Base-by-base conservation (phyloP, 2,113 vertebrate species). In the Chloebia gouldiae region DNA sequence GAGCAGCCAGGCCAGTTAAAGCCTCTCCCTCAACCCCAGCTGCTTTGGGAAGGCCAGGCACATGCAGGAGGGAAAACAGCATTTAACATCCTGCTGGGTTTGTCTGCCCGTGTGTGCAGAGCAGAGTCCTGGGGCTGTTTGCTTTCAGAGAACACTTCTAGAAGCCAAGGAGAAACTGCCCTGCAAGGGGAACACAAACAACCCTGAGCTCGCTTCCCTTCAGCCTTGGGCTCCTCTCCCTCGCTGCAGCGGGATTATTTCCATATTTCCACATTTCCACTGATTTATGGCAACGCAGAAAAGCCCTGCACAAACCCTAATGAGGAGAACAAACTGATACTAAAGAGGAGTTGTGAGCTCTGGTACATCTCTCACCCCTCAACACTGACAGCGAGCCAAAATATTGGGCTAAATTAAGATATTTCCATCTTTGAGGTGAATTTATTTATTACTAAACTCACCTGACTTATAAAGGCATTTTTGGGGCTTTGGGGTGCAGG, bases 301-400 rank as follows among this genome's bases (percentile, higher is more conserved):
- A 28, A 40, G 11, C 35, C 18, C 39, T 56, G 40, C 21, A 31
- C 28, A 35, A 42, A 63, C 21, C 23, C 28, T 20, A 49, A 31
- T 0, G 0, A 73, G 44, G 1, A 70, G 53, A 68, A 21, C 33
- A 77, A 64, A 72, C 22, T 9, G 27, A 54, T 51, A 20, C 8
- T 13, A n/a, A 73, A 73, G 9, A 71, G 57, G 53, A 76, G 15
- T 3, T 50, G 39, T 22, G 49, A 70, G 50, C 35, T 75, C 22
- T 33, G 57, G 1, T 0, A 7, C 40, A 50, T 39, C 39, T 54
- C 72, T 83, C 39, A 17, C 9, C 12, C 19, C 70, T 64, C 57
- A 80, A 7, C 30, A 49, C 4, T 0, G 2, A 56, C 49, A 45
- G 2, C 15, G 17, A 61, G 15, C 37, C 40, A 86, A 76, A 92